These are phyloP conservation scores for Hippasteria phrygiana DNA, from an alignment of 53 echinoderm and acorn worm genomes.

Conservation along the genomic window DNA sequence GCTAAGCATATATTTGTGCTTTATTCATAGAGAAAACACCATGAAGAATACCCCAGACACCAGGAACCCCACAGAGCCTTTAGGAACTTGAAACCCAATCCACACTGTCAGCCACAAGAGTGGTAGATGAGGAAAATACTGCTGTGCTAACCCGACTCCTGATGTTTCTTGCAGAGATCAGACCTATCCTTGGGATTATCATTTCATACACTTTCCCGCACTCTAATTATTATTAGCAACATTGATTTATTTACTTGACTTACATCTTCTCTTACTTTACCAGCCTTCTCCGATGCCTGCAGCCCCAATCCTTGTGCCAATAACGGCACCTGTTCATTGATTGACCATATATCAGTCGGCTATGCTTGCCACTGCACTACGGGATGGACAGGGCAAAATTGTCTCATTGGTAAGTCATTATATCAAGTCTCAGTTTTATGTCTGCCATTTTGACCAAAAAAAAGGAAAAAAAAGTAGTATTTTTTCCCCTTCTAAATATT, in stretches of 20 bases:
- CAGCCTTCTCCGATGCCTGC: conserved; percentile 20
- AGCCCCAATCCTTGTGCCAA: conserved; percentile 67
- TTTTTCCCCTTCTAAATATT: no score
- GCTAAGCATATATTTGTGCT: no score
- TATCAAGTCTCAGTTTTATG: neutral
- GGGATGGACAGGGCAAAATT: conserved; percentile 61
- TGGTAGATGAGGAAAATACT: neutral
- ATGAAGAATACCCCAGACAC: no score
- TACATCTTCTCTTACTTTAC: neutral
- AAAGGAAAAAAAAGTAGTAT: neutral
- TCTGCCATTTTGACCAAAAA: neutral
- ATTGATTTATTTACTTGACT: no score
- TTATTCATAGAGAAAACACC: no score
- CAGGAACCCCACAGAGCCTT: no score
- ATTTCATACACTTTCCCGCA: neutral
- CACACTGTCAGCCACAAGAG: neutral
- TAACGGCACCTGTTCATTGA: conserved; percentile 52
- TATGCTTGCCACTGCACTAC: conserved; percentile 50
- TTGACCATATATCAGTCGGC: neutral
- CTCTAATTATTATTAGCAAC: no score
- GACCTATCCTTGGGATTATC: no score
- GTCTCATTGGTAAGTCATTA: conserved; percentile 45
- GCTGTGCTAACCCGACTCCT: neutral
- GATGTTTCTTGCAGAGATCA: neutral
- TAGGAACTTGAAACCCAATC: no score